phyloP scores from a whole-genome alignment of 2,888 invertebrate genomes.

The Mongoloraphidia duomilia region DNA sequence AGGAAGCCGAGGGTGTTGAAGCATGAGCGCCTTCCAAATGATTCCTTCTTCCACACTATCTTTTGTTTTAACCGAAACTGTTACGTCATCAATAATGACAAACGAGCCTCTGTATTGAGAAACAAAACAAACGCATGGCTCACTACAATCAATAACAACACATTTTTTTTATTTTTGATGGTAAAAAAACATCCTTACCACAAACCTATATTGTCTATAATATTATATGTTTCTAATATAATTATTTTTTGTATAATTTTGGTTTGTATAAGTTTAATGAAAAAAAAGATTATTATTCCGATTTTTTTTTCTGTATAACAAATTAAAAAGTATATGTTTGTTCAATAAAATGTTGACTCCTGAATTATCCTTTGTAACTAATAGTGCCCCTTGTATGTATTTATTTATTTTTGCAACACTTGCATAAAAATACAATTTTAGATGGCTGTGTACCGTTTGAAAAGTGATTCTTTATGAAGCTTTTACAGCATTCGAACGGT shows the following conservation, averaged over 20 bases:
- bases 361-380: too few species aligned
- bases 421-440: too few species aligned
- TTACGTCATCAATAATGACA: background rate
- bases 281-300: constrained; percentile 11
- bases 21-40: constrained; percentile 44
- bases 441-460: too few species aligned
- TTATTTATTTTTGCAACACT: too few species aligned
- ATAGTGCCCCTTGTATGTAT: too few species aligned
- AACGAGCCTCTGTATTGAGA: background rate
- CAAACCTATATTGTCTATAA: constrained; percentile 8
- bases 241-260: background rate
- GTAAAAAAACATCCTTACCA: constrained; percentile 1
- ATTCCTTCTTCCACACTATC: background rate
- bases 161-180: background rate
- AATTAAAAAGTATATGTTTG: background rate
- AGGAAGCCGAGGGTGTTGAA: constrained; percentile 69
- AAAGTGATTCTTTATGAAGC: too few species aligned
- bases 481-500: too few species aligned
- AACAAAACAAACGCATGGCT: too few species aligned
- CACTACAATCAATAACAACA: too few species aligned
- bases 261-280: constrained; percentile 10
- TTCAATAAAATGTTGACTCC: too few species aligned
- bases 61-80: constrained; percentile 7
- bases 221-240: background rate
- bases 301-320: constrained; percentile 9